Evolutionary conservation across 2,888 invertebrate genomes (phyloP).

Genomic region (Baccha elongata): DNA sequence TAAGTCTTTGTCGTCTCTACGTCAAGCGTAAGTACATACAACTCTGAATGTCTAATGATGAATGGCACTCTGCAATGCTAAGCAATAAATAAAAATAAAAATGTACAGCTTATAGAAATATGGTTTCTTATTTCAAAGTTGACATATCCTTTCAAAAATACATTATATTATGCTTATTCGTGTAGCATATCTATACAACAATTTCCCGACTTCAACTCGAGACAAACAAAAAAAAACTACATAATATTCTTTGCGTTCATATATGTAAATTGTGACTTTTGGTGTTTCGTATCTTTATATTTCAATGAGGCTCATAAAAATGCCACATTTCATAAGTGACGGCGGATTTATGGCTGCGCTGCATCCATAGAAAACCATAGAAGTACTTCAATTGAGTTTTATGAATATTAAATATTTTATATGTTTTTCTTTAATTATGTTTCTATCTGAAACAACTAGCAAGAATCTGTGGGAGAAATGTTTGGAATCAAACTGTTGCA

Average conservation of each 20-base stretch:
- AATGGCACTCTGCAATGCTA: slow-evolving; percentile 17
- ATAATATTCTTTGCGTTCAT: slow-evolving; percentile 29
- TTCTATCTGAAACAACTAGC: too few relatives aligned
- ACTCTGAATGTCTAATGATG: slow-evolving; percentile 14
- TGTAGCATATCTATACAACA: slow-evolving; percentile 19
- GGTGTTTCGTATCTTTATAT: slow-evolving; percentile 31
- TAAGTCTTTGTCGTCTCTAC: slow-evolving; percentile 48
- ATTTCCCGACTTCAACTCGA: background rate
- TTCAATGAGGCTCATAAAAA: slow-evolving; percentile 61
- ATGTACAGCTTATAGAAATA: slow-evolving; percentile 37
- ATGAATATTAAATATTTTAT: slow-evolving; percentile 69
- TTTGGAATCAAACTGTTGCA: slow-evolving; percentile 37
- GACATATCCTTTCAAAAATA: slow-evolving; percentile 66
- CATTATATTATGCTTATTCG: slow-evolving; percentile 45
- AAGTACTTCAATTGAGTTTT: slow-evolving; percentile 63
- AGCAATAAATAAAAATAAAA: slow-evolving; percentile 40
- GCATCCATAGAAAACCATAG: slow-evolving; percentile 17
- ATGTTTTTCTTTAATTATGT: slow-evolving; percentile 11
- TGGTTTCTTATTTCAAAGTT: slow-evolving; percentile 34
- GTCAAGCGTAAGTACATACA: background rate
- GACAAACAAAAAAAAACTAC: slow-evolving; percentile 27
- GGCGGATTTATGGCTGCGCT: slow-evolving; percentile 62
- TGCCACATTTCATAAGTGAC: slow-evolving; percentile 69
- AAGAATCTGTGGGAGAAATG: slow-evolving; percentile 9
- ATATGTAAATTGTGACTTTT: slow-evolving; percentile 8